Conservation (phyloP, 2,797 vertebrate species). For the Microhierax caerulescens region DNA sequence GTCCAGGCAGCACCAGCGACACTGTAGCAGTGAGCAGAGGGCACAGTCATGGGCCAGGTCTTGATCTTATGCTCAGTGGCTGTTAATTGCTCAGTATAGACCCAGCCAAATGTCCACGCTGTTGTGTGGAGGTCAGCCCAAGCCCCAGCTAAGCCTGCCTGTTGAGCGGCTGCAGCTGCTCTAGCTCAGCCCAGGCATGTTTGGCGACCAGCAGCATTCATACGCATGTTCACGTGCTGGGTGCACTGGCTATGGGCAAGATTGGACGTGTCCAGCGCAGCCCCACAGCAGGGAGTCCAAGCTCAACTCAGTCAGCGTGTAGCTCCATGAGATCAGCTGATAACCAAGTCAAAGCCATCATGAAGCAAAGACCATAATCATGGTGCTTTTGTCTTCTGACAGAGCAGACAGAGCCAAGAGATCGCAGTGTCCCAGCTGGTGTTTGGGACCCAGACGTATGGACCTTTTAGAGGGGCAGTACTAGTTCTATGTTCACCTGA, state of each 20-base stretch:
- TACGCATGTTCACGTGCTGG: background rate
- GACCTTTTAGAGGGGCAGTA: background rate
- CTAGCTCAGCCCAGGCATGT: background rate
- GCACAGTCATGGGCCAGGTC: background rate
- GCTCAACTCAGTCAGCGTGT: background rate
- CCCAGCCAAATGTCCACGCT: background rate
- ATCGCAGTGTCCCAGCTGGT: background rate
- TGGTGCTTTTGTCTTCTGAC: background rate
- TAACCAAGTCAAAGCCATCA: background rate
- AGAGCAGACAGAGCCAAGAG: background rate
- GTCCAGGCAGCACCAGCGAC: background rate
- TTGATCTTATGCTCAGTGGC: background rate
- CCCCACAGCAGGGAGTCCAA: background rate
- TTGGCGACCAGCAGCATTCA: background rate
- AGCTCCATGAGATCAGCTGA: background rate
- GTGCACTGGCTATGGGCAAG: background rate
- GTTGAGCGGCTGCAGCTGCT: background rate
- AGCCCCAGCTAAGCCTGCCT: background rate
- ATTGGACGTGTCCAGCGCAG: background rate
- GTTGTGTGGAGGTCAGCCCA: fast-evolving
- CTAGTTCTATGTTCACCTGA: background rate
- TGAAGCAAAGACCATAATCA: background rate
- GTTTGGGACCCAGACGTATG: background rate
- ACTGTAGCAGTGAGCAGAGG: background rate
- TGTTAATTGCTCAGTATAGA: background rate